These are phyloP conservation scores for Chloroceryle inda DNA, from an alignment of 2,797 vertebrate genomes.

Conservation along the genomic window DNA sequence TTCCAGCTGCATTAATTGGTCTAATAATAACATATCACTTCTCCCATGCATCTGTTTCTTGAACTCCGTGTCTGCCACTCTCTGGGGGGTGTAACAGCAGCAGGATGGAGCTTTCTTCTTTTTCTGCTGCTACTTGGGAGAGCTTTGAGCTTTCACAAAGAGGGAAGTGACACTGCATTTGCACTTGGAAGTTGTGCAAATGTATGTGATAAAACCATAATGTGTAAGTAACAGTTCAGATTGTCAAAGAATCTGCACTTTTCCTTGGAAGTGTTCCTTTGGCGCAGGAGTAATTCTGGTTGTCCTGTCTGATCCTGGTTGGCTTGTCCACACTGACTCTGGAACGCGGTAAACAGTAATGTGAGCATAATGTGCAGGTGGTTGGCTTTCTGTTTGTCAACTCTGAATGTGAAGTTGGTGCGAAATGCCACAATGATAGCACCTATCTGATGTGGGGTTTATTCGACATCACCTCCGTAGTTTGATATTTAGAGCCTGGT, in stretches of 20 bases:
- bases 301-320: neutral
- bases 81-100: too few species aligned
- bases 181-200: neutral
- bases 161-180: rapidly evolving
- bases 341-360: neutral
- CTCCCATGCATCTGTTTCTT: neutral
- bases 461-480: rapidly evolving
- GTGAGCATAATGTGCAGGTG: neutral
- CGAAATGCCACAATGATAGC: neutral
- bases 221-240: neutral
- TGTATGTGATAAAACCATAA: neutral
- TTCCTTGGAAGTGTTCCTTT: neutral
- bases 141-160: neutral
- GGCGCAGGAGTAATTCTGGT: rapidly evolving
- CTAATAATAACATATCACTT: too few species aligned
- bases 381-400: neutral
- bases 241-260: neutral
- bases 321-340: neutral
- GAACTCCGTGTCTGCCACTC: too few species aligned
- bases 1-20: rapidly evolving
- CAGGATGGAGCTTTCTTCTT: too few species aligned
- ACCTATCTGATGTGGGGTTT: neutral
- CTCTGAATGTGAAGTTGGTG: neutral
- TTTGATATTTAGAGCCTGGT: neutral
- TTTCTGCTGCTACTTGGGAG: neutral